phyloP scores from a whole-genome alignment of 2,797 vertebrate genomes.

The Lithobates pipiens region DNA sequence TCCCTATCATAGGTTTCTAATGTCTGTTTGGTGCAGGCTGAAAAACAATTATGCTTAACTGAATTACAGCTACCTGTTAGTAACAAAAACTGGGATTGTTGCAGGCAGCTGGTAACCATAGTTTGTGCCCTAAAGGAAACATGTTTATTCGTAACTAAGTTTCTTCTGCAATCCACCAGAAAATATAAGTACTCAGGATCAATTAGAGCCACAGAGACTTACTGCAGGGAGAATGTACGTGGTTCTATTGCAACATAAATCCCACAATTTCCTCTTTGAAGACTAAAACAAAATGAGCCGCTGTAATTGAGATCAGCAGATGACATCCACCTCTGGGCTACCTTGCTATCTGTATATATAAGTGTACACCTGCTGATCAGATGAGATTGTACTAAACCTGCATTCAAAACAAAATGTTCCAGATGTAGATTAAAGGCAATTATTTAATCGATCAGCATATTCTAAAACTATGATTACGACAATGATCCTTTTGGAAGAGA shows the following conservation, averaged over 20 bases:
- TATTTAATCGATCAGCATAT: too few species aligned
- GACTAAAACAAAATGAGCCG: constrained; percentile 21
- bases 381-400: not conserved
- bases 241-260: constrained; percentile 29
- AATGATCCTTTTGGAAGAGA: too few species aligned
- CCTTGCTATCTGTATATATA: not conserved
- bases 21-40: constrained; percentile 46
- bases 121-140: constrained; percentile 23
- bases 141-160: constrained; percentile 33
- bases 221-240: constrained; percentile 34
- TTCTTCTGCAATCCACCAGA: constrained; percentile 35
- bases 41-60: constrained; percentile 55
- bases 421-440: not conserved
- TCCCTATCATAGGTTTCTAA: constrained; percentile 41
- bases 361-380: constrained; percentile 8
- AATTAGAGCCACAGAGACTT: constrained; percentile 47
- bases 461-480: too few species aligned
- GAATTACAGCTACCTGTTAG: constrained; percentile 42
- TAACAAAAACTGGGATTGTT: constrained; percentile 18
- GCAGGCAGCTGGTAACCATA: constrained; percentile 39
- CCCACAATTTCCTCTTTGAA: constrained; percentile 23
- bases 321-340: constrained; percentile 31
- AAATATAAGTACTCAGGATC: constrained; percentile 46
- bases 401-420: constrained; percentile 7
- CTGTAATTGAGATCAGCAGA: constrained; percentile 22